A percentile compares a stretch with the other conserved stretches of the same genome.
phyloP scores from a whole-genome alignment of 1,140 invertebrate genomes.

The Orchestia grillus region DNA sequence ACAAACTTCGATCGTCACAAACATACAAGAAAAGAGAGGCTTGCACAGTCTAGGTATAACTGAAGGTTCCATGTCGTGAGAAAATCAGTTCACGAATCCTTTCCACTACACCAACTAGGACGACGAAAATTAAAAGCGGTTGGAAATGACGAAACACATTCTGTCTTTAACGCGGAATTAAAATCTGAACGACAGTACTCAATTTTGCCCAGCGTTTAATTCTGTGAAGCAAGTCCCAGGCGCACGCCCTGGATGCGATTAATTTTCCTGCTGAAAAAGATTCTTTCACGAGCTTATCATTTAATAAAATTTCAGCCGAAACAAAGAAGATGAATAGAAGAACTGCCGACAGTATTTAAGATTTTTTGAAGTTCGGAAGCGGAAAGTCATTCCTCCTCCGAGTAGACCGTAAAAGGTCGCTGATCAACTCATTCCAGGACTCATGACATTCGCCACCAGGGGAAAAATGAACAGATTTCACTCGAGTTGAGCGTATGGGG shows the following conservation, averaged over 20 bases:
- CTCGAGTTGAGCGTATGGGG: not conserved
- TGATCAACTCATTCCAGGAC: conserved; percentile 2
- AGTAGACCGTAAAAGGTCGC: not conserved
- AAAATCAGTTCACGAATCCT: not conserved
- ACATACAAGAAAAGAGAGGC: not conserved
- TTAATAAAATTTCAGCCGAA: not conserved
- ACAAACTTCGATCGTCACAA: not conserved
- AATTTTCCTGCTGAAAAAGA: not conserved
- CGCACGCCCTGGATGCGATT: not conserved
- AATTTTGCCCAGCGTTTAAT: not conserved
- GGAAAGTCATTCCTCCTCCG: not conserved
- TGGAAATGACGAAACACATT: not conserved
- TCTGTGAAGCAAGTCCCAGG: not conserved
- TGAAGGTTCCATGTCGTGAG: not conserved
- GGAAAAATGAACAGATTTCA: conserved; percentile 38
- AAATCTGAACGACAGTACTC: not conserved
- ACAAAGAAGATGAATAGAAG: not conserved
- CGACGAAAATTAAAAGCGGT: not conserved
- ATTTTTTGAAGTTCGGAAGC: not conserved
- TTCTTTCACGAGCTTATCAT: not conserved
- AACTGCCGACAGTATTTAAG: not conserved
- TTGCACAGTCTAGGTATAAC: not conserved
- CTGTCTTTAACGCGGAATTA: not conserved
- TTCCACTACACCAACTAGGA: not conserved
- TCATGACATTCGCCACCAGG: not conserved